These are phyloP conservation scores for Polyergus mexicanus DNA, from an alignment of 1,140 invertebrate genomes.

Conservation along the genomic window DNA sequence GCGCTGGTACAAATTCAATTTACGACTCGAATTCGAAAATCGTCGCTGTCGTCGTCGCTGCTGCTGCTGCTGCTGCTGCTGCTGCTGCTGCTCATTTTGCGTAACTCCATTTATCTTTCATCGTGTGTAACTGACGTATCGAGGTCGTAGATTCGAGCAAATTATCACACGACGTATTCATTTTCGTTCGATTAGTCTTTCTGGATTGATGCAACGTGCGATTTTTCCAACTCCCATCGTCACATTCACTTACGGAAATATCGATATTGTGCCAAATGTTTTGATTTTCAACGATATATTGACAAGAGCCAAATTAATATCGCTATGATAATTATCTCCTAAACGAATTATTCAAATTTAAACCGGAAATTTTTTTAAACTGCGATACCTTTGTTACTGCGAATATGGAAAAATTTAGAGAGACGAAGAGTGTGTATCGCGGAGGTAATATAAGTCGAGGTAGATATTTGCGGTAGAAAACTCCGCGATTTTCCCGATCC, in stretches of 20 bases:
- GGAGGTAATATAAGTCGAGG: background rate
- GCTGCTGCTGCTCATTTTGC: constrained; percentile 52
- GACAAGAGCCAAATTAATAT: background rate
- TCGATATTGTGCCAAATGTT: background rate
- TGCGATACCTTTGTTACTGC: background rate
- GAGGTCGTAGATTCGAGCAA: constrained; percentile 56
- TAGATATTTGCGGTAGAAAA: constrained; percentile 12
- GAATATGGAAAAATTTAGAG: background rate
- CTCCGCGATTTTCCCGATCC: constrained; percentile 37
- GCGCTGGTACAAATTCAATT: constrained; percentile 55
- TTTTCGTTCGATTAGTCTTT: constrained; percentile 57
- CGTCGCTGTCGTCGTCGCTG: constrained; percentile 26
- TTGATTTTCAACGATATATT: background rate
- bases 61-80: no score
- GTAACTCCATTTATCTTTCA: constrained; percentile 60
- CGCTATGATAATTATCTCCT: background rate
- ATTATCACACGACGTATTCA: constrained; percentile 50
- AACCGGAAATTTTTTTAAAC: background rate
- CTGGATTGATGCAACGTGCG: background rate
- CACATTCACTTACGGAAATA: background rate
- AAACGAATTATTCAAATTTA: background rate
- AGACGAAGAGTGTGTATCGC: background rate
- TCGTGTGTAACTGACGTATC: constrained; percentile 61
- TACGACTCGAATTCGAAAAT: constrained; percentile 60
- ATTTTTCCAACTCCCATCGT: constrained; percentile 21